Evolutionary conservation across 2,113 vertebrate species (phyloP).

Genomic region (Cephalopholis sonnerati): DNA sequence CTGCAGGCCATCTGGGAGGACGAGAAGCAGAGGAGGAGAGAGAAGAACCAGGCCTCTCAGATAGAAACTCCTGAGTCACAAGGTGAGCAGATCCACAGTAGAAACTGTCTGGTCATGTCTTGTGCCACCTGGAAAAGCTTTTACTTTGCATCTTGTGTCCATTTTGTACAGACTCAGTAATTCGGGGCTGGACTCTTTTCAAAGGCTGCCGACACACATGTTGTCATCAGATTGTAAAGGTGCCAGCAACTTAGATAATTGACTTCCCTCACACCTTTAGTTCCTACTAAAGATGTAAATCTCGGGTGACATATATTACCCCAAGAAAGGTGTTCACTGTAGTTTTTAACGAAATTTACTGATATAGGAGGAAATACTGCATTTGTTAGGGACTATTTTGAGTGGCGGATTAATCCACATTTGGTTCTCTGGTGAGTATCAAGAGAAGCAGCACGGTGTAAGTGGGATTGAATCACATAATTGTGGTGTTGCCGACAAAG

Average conservation of each 20-base stretch:
- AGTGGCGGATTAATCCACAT: not conserved
- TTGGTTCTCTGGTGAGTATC: not conserved
- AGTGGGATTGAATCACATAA: not conserved
- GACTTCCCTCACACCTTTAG: not conserved
- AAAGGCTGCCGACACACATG: not conserved
- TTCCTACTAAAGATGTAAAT: not conserved
- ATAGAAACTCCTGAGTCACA: conserved; percentile 91
- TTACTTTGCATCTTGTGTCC: not conserved
- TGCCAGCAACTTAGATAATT: not conserved
- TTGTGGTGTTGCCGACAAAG: too few relatives aligned
- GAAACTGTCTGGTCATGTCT: not conserved
- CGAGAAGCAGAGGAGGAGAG: conserved; percentile 93
- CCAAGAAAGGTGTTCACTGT: not conserved
- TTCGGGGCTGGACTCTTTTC: not conserved
- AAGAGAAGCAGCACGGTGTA: not conserved
- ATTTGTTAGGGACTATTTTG: not conserved
- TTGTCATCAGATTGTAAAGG: not conserved
- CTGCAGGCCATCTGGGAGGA: conserved; percentile 99
- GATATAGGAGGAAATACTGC: not conserved
- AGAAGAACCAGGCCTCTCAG: conserved; percentile 91
- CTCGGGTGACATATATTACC: not conserved
- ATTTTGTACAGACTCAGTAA: not conserved
- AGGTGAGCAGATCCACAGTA: conserved; percentile 83
- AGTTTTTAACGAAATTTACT: not conserved
- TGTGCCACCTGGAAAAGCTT: not conserved